phyloP scores from a whole-genome alignment of 1,140 invertebrate species.

The Dufourea novaeangliae region DNA sequence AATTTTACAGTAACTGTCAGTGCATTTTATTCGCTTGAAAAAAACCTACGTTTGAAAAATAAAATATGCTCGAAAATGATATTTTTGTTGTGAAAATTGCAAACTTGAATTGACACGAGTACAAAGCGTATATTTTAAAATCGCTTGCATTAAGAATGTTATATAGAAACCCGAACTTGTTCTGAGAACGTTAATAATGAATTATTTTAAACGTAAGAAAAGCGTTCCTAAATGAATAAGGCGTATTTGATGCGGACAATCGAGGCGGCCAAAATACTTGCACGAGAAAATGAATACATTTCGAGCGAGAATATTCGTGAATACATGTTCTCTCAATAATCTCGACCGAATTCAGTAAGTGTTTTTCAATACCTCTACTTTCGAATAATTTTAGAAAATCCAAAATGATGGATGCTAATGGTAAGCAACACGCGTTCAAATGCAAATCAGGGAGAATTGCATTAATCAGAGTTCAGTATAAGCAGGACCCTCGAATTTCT shows the following conservation, averaged over 20 bases:
- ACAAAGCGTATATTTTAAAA: neutral
- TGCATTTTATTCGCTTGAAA: too few species aligned
- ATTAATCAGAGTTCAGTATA: neutral
- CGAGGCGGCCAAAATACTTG: conserved; percentile 34
- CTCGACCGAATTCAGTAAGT: conserved; percentile 18
- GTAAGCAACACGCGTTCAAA: conserved; percentile 27
- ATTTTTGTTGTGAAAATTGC: too few species aligned
- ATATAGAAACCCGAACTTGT: neutral
- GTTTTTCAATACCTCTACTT: conserved; percentile 47
- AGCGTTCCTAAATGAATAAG: conserved; percentile 43
- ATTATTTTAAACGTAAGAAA: conserved; percentile 32
- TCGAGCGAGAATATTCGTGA: conserved; percentile 3
- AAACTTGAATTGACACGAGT: neutral
- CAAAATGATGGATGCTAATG: conserved; percentile 22
- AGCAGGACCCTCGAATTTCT: neutral
- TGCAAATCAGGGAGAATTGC: neutral
- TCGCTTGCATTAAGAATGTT: neutral
- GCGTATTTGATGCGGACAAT: conserved; percentile 48
- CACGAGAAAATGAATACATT: conserved; percentile 15
- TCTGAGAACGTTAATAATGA: conserved; percentile 2
- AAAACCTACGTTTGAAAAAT: too few species aligned
- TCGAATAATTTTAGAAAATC: conserved; percentile 36
- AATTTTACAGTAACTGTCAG: too few species aligned
- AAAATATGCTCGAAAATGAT: too few species aligned
- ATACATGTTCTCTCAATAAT: neutral